Percentiles rank a stretch among this genome's conserved stretches.
Conservation (phyloP, 2,797 vertebrate species). For the Danio jaintianensis region DNA sequence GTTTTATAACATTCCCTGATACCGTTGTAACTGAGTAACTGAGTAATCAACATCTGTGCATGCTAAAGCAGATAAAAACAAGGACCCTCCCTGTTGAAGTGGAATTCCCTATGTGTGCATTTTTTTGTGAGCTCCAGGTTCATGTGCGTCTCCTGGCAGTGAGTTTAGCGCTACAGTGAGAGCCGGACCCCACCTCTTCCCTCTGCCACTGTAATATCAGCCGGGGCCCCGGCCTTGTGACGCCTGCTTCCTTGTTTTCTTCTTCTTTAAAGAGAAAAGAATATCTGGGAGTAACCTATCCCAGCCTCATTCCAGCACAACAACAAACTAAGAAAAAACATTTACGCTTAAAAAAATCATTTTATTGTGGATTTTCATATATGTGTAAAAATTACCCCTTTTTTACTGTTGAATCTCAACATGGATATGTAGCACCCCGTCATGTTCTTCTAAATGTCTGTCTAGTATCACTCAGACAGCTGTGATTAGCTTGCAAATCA, state of each 20-base stretch:
- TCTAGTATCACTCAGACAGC: conserved; percentile 65
- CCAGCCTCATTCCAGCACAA: conserved; percentile 55
- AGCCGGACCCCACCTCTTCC: conserved; percentile 66
- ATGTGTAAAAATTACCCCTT: background rate
- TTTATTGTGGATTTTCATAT: conserved; percentile 46
- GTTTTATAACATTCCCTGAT: background rate
- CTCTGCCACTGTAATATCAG: conserved; percentile 66
- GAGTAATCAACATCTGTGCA: conserved; percentile 40
- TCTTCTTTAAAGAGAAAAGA: conserved; percentile 65
- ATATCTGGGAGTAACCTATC: conserved; percentile 60
- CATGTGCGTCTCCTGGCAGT: conserved; percentile 56
- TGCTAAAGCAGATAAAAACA: conserved; percentile 43
- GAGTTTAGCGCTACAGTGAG: conserved; percentile 65
- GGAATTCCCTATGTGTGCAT: conserved; percentile 58
- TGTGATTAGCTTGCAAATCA: conserved; percentile 80
- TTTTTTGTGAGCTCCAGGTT: conserved; percentile 55
- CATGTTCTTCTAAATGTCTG: conserved; percentile 66
- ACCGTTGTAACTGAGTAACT: conserved; percentile 1
- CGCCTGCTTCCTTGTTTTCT: conserved; percentile 71
- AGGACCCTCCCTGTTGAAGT: conserved; percentile 54
- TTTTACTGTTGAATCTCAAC: background rate
- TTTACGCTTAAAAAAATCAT: conserved; percentile 52
- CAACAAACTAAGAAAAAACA: conserved; percentile 36
- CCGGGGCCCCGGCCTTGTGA: conserved; percentile 64
- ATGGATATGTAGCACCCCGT: conserved; percentile 28